A percentile compares a stretch with the other conserved stretches of the same genome.
These are phyloP conservation scores for Vesta saturnalis DNA, from an alignment of 2,888 invertebrate genomes.

Conservation along the genomic window DNA sequence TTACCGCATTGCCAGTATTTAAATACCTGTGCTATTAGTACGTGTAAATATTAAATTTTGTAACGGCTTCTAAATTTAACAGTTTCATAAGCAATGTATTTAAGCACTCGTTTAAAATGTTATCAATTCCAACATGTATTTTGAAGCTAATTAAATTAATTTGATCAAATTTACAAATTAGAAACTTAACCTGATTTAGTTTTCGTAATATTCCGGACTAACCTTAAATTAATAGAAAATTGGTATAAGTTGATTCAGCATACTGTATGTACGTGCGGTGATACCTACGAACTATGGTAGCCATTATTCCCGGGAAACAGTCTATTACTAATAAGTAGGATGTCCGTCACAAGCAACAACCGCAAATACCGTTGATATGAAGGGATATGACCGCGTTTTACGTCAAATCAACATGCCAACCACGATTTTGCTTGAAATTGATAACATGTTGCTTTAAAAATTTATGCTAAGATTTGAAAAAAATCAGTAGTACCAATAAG, in stretches of 20 bases:
- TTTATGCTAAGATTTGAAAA: conserved; percentile 8
- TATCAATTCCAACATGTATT: too few relatives aligned
- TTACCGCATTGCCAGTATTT: background rate
- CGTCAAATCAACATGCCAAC: conserved; percentile 36
- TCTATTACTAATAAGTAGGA: conserved; percentile 52
- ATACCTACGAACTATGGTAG: conserved; percentile 44
- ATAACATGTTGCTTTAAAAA: conserved; percentile 27
- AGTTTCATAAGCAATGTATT: background rate
- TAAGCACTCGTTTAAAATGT: too few relatives aligned
- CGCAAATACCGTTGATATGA: conserved; percentile 44
- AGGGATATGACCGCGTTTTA: conserved; percentile 43
- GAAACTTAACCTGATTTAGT: too few relatives aligned
- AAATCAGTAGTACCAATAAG: too few relatives aligned
- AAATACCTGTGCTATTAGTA: too few relatives aligned
- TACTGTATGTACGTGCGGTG: conserved; percentile 36
- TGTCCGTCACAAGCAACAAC: conserved; percentile 47
- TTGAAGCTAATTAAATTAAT: too few relatives aligned
- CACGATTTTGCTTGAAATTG: conserved; percentile 35
- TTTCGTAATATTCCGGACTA: too few relatives aligned
- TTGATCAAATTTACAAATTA: too few relatives aligned
- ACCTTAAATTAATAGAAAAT: too few relatives aligned
- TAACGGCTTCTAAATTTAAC: conserved; percentile 1
- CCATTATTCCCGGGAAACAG: conserved; percentile 50
- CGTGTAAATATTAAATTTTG: background rate
- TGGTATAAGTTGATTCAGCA: too few relatives aligned